Percentiles rank a stretch among this genome's conserved stretches.
Evolutionary conservation across 2,888 invertebrate genomes (phyloP).

Genomic region (Morpho achilles): DNA sequence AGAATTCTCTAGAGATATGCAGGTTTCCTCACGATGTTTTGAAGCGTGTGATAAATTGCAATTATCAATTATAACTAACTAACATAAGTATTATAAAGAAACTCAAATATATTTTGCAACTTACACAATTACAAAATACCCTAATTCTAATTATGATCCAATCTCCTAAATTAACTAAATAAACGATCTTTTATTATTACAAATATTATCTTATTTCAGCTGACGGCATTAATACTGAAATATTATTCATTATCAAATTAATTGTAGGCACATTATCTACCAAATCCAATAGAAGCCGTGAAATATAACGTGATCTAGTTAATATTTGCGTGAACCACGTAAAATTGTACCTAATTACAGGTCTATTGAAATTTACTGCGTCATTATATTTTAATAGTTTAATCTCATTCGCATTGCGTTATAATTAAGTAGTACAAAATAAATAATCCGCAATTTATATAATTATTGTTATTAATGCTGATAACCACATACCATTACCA

Average conservation of each 20-base stretch:
- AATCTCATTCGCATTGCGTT: conserved; percentile 19
- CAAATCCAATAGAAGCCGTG: conserved; percentile 11
- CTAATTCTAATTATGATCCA: too few relatives aligned
- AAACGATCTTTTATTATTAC: not conserved
- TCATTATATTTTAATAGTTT: conserved; percentile 23
- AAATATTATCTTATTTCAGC: not conserved
- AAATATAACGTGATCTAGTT: conserved; percentile 19
- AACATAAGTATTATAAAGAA: too few relatives aligned
- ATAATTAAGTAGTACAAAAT: conserved; percentile 8
- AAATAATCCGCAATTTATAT: not conserved
- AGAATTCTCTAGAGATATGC: too few relatives aligned
- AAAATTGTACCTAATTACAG: conserved; percentile 20
- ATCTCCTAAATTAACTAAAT: not conserved
- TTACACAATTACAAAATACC: too few relatives aligned
- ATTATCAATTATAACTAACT: too few relatives aligned
- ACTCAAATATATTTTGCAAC: too few relatives aligned
- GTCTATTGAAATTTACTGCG: conserved; percentile 21
- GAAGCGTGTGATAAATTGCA: too few relatives aligned
- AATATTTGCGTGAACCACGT: conserved; percentile 18
- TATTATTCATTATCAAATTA: not conserved
- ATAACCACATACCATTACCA: too few relatives aligned
- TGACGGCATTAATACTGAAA: not conserved
- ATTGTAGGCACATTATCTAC: conserved; percentile 8
- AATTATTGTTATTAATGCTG: too few relatives aligned
- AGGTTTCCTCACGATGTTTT: too few relatives aligned